These are phyloP conservation scores for Distichodus sexfasciatus DNA, from an alignment of 2,797 vertebrate genomes.

Conservation along the genomic window DNA sequence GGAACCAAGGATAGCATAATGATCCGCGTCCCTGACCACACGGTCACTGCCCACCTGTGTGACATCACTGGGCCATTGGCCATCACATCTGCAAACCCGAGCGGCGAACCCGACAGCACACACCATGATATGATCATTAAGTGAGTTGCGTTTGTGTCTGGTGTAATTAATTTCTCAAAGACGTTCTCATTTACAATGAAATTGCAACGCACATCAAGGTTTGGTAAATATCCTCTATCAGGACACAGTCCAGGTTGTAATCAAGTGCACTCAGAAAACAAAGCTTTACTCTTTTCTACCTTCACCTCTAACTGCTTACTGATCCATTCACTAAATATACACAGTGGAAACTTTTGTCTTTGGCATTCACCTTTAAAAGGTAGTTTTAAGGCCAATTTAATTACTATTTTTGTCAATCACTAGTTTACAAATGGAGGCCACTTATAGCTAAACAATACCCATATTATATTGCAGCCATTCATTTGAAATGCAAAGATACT, in stretches of 20 bases:
- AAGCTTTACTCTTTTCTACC: background rate
- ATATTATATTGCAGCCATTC: too few relatives aligned
- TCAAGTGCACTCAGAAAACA: background rate
- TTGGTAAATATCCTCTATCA: background rate
- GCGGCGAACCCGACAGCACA: conserved; percentile 85
- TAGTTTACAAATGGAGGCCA: background rate
- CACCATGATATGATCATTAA: conserved; percentile 87
- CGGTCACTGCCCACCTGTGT: conserved; percentile 81
- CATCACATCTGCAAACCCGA: conserved; percentile 89
- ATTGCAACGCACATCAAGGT: background rate
- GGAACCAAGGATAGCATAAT: conserved; percentile 88
- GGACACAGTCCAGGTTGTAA: background rate
- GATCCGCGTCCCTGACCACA: conserved; percentile 89
- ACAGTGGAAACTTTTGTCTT: background rate
- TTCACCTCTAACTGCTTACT: background rate
- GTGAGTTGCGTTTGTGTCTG: conserved; percentile 61
- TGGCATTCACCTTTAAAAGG: background rate
- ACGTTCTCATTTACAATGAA: background rate
- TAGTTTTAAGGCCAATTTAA: background rate
- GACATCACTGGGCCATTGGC: conserved; percentile 85
- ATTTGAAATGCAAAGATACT: too few relatives aligned
- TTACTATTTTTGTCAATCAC: background rate
- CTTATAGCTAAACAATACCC: too few relatives aligned
- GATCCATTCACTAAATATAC: conserved; percentile 9
- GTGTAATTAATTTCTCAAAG: background rate